A percentile compares a stretch with the other conserved stretches of the same genome.
Conservation (phyloP, 2,113 vertebrate genomes). For the Cyprinodon variegatus region DNA sequence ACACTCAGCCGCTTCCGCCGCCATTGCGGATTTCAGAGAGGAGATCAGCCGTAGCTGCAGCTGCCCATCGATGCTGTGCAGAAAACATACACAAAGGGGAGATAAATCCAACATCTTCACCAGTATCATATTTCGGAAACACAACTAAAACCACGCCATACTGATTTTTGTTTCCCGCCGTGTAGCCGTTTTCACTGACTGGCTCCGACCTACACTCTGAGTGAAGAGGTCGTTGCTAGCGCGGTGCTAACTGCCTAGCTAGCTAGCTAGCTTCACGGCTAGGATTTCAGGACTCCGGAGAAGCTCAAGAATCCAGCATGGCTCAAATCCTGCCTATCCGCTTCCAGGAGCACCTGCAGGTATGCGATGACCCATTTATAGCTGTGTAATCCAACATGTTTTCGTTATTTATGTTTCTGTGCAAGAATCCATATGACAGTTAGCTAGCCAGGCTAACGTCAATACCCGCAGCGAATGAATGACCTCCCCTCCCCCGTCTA, state of each 20-base stretch:
- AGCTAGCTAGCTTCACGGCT: constrained; percentile 74
- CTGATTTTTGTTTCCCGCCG: not conserved
- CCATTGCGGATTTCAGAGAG: constrained; percentile 90
- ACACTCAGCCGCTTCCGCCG: constrained; percentile 82
- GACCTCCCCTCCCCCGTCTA: constrained; percentile 79
- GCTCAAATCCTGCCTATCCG: constrained; percentile 97
- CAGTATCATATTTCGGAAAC: constrained; percentile 25
- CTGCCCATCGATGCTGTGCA: constrained; percentile 74
- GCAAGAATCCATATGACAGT: constrained; percentile 43
- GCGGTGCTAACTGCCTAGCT: constrained; percentile 66
- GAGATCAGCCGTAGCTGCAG: constrained; percentile 70
- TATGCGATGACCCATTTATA: constrained; percentile 42
- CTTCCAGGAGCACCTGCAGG: constrained; percentile 96
- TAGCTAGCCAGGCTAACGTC: constrained; percentile 51
- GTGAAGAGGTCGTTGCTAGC: constrained; percentile 80
- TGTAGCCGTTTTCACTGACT: constrained; percentile 45
- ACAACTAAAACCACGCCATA: constrained; percentile 2
- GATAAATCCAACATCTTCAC: constrained; percentile 13
- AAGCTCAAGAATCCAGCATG: constrained; percentile 82
- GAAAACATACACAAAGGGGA: constrained; percentile 44
- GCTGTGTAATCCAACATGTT: accelerated
- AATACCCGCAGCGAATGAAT: constrained; percentile 78
- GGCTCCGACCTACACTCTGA: constrained; percentile 71
- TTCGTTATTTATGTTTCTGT: not conserved
- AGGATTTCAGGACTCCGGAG: constrained; percentile 70